Conservation (phyloP, 2,888 invertebrate species). For the Eupithecia insigniata region DNA sequence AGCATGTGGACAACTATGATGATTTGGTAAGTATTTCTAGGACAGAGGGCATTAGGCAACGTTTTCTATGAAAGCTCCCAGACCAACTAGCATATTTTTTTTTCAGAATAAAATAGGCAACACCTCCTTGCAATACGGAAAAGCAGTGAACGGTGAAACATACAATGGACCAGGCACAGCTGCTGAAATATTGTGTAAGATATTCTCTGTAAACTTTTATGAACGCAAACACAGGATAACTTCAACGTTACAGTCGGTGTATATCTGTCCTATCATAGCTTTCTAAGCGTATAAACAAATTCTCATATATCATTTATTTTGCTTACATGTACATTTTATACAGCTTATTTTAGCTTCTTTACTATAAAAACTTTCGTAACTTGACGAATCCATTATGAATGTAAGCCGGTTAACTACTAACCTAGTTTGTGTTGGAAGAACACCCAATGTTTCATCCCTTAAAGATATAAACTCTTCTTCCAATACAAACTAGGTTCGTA, state of each 20-base stretch:
- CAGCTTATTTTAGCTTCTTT: too few relatives aligned
- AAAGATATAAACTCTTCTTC: too few relatives aligned
- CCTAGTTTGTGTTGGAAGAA: too few relatives aligned
- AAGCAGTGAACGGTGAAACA: constrained; percentile 66
- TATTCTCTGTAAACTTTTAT: not conserved
- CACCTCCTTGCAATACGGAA: constrained; percentile 66
- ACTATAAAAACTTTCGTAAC: too few relatives aligned
- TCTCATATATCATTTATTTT: too few relatives aligned
- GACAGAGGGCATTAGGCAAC: too few relatives aligned
- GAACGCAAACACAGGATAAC: not conserved
- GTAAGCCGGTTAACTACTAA: too few relatives aligned
- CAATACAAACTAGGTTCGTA: too few relatives aligned
- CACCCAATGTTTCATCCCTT: too few relatives aligned
- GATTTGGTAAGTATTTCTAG: constrained; percentile 67
- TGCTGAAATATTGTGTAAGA: constrained; percentile 83
- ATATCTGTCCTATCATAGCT: not conserved
- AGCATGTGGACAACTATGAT: constrained; percentile 78
- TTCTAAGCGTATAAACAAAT: not conserved
- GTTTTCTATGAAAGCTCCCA: too few relatives aligned
- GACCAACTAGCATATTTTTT: not conserved
- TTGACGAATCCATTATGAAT: too few relatives aligned
- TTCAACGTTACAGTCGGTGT: not conserved
- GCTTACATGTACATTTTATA: too few relatives aligned
- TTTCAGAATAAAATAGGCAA: constrained; percentile 68
- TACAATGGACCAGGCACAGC: constrained; percentile 81